phyloP scores from a whole-genome alignment of 2,113 vertebrate genomes.

The Gallinago undulata region DNA sequence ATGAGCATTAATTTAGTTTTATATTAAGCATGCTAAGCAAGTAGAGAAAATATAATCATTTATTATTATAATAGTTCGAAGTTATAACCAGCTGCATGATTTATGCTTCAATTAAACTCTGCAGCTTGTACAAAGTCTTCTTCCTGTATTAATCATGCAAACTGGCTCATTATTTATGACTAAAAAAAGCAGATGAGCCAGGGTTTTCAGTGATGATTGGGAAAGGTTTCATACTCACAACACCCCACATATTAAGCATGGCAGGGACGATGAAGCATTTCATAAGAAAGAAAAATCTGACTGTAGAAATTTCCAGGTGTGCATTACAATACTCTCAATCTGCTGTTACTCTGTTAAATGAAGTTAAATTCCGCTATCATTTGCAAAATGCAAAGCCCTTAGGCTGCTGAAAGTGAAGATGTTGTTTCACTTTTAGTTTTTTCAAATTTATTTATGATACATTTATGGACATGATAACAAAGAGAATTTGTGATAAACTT shows the following conservation, averaged over 20 bases:
- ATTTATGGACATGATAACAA: not conserved
- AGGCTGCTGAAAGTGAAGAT: not conserved
- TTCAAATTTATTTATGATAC: not conserved
- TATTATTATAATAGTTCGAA: conserved; percentile 47
- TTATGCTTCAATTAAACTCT: conserved; percentile 65
- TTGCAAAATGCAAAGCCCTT: not conserved
- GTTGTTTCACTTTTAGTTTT: not conserved
- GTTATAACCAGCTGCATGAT: conserved; percentile 64
- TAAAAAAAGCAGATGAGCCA: conserved; percentile 15
- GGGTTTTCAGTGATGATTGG: not conserved
- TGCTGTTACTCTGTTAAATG: not conserved
- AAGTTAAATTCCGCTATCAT: not conserved
- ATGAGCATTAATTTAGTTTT: conserved; percentile 58
- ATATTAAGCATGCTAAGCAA: conserved; percentile 53
- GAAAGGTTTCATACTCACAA: conserved; percentile 9
- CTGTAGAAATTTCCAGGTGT: not conserved
- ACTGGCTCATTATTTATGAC: conserved; percentile 42
- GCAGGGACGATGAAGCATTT: not conserved
- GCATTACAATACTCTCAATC: not conserved
- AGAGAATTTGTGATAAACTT: not conserved
- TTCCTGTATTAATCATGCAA: conserved; percentile 60
- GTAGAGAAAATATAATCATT: conserved; percentile 53
- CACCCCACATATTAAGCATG: not conserved
- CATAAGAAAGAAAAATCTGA: not conserved
- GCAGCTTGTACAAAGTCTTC: conserved; percentile 47